Percentiles rank a stretch among this genome's conserved stretches.
phyloP scores from a whole-genome alignment of 2,888 invertebrate genomes.

The Heliconius charithonia region DNA sequence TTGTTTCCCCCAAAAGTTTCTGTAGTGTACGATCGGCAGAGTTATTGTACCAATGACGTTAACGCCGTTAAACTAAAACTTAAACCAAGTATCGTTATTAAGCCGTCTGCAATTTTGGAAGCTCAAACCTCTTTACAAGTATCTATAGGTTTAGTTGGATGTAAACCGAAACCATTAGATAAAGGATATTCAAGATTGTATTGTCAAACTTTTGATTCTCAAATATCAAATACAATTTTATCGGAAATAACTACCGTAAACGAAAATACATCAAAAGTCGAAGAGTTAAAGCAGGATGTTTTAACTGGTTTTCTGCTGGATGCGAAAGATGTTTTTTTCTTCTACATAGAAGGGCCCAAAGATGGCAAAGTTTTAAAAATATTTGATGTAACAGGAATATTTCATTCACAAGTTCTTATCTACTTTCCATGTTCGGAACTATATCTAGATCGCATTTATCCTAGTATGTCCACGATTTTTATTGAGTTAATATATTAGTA shows the following conservation, averaged over 20 bases:
- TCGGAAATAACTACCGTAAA: conserved; percentile 62
- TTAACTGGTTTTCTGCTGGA: conserved; percentile 74
- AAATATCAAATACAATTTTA: conserved; percentile 55
- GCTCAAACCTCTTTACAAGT: conserved; percentile 73
- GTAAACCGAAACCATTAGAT: conserved; percentile 55
- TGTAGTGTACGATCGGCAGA: conserved; percentile 35
- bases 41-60: conserved; percentile 69
- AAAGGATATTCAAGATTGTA: conserved; percentile 66
- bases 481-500: not conserved
- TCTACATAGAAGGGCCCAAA: conserved; percentile 70
- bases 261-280: conserved; percentile 50
- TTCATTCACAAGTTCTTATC: conserved; percentile 59
- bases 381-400: conserved; percentile 67
- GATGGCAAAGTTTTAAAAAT: conserved; percentile 65
- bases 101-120: conserved; percentile 60
- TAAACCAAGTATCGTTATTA: conserved; percentile 57
- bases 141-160: conserved; percentile 72
- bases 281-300: conserved; percentile 50
- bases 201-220: conserved; percentile 55
- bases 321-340: conserved; percentile 60
- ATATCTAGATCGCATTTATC: conserved; percentile 65
- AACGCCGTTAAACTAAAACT: conserved; percentile 60
- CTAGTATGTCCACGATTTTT: conserved; percentile 54
- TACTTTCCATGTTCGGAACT: conserved; percentile 64
- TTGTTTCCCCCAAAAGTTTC: conserved; percentile 61